A percentile compares a stretch with the other conserved stretches of the same genome.
Conservation (phyloP, 2,888 invertebrate species). For the Maniola hyperantus region DNA sequence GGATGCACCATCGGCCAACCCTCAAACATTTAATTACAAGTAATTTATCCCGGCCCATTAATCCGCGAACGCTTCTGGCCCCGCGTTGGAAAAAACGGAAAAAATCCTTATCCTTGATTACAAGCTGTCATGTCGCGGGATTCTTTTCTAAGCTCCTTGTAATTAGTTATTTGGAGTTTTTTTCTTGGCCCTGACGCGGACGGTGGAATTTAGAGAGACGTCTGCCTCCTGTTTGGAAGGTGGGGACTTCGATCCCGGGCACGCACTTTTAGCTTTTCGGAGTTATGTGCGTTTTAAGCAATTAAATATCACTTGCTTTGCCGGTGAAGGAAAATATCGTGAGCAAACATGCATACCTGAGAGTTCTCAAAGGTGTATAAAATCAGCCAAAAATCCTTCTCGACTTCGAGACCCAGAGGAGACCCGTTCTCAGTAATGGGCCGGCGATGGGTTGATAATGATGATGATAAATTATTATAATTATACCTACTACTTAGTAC, state of each 20-base stretch:
- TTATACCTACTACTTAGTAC: no score
- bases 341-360: no score
- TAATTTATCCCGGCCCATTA: conserved; percentile 77
- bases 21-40: conserved; percentile 74
- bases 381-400: no score
- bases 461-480: no score
- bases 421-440: no score
- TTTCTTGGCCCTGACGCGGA: conserved; percentile 42
- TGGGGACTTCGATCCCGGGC: no score
- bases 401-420: no score
- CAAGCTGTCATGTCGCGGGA: conserved; percentile 80
- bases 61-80: conserved; percentile 66
- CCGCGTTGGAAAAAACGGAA: conserved; percentile 56
- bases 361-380: no score
- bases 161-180: conserved; percentile 71
- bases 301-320: not conserved
- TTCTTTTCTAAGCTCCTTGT: conserved; percentile 78
- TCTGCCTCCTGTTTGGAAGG: no score
- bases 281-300: no score
- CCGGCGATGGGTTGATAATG: no score
- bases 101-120: conserved; percentile 72
- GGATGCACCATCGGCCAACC: conserved; percentile 43
- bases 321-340: not conserved
- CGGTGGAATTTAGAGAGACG: not conserved
- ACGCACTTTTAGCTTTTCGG: no score